phyloP scores from a whole-genome alignment of 2,113 vertebrate genomes.

The Passerina amoena region DNA sequence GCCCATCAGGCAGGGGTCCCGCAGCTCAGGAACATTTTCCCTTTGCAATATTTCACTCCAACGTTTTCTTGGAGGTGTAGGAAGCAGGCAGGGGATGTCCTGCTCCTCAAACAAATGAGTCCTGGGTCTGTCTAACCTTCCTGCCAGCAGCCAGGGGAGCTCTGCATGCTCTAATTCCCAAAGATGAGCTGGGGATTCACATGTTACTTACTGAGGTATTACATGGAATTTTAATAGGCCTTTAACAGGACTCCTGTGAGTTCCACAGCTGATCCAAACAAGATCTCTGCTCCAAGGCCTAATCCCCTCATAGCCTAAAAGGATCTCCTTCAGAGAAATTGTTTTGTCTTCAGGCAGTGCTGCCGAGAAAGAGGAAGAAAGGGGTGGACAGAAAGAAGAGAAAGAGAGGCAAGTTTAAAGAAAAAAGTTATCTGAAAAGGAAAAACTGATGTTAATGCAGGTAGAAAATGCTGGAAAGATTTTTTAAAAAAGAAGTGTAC shows the following conservation, averaged over 20 bases:
- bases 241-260: conserved; percentile 67
- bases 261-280: conserved; percentile 68
- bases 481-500: not conserved
- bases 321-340: conserved; percentile 53
- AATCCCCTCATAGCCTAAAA: conserved; percentile 60
- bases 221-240: conserved; percentile 69
- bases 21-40: not conserved
- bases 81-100: not conserved
- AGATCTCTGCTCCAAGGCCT: conserved; percentile 36
- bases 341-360: conserved; percentile 22
- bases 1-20: not conserved
- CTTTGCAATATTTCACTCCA: not conserved
- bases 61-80: not conserved
- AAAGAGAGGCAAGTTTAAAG: not conserved
- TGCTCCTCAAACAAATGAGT: conserved; percentile 19
- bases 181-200: conserved; percentile 59
- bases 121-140: not conserved
- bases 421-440: not conserved
- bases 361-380: not conserved
- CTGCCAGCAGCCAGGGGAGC: conserved; percentile 33
- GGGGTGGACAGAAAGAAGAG: not conserved
- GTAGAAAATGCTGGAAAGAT: not conserved
- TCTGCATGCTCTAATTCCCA: conserved; percentile 52
- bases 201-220: conserved; percentile 65
- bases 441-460: not conserved